Base-by-base conservation (phyloP, 2,113 vertebrate genomes). In the Austrofundulus limnaeus region DNA sequence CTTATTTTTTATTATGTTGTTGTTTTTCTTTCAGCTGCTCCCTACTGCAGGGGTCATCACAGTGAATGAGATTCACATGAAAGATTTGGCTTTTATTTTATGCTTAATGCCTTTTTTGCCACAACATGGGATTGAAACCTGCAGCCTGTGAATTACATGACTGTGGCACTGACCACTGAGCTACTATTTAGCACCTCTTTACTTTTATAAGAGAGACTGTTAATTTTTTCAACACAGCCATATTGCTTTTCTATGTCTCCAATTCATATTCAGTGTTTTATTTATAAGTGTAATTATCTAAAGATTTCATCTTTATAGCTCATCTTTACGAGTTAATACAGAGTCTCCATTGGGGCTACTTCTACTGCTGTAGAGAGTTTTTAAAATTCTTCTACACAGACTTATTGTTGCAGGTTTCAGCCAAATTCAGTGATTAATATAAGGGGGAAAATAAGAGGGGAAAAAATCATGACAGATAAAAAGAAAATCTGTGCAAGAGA, bases 1-100 rank as follows among this genome's bases (percentile, higher is more conserved):
- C 76, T 82, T 69, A 70, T 76, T 86, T 34, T 34, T 34, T 34
- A 28, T 86, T 86, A 79, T 82, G 67, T 64, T 67, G 13, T 28
- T 28, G 25, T 28, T 28, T 28, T 4, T 28, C 25, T 28, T 28
- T 28, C 25, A 7, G 25, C 3, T 28, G 25, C 25, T 28, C 7
- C 25, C 25, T 28, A 4, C 25, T 28, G 3, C 7, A 28, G 3
- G 25, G 25, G 25, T 28, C 25, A 7, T 7, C 3, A 28, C 25
- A 28, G 25, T 28, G 25, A 28, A 28, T 7, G 7, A 28, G 25
- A 28, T 28, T 28, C 7, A 7, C 7, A 28, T 7, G 7, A 28
- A 28, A 28, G 25, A 28, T 28, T 28, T 28, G 7, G 25, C 25
- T 28, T 28, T 28, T 28, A 4, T 28, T 28, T 28, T 28, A 3